Evolutionary conservation across 2,888 invertebrate species (phyloP), one percentile per base, ranked within the genome.

Genomic region (Ernsta delagoae): DNA sequence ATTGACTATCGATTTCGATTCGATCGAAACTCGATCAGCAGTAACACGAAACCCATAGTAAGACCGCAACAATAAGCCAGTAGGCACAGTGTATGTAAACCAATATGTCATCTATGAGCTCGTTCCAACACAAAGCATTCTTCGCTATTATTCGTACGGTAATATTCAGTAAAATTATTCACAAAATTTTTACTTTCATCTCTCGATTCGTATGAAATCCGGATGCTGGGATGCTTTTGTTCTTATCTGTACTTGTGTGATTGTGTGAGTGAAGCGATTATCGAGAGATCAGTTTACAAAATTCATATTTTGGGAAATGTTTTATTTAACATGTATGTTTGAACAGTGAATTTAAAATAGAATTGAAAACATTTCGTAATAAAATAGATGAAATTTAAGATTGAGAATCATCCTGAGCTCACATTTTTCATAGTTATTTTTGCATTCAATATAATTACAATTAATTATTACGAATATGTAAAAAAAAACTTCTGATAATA

Each of bases 111-210:
- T 85, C 75, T 76, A 76, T 74, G 79, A 71, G 77, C 72, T 77
- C 74, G 74, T 75, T 74, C 70, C 71, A 69, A 83, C 87, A 89
- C 69, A 89, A 90, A 82, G 89, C 87, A 90, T 90, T 88, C 89
- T 83, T 84, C 74, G 70, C 79, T 80, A 84, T 85, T 83, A 84
- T 83, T 75, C 78, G 79, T 79, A 77, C 82, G 75, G 82, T 84
- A 85, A 87, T 87, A 84, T 85, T 84, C 78, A 79, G 74, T 72
- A 76, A 79, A 86, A 87, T 83, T 85, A 85, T 86, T 83, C 79
- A 77, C 75, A 74, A 75, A 77, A 80, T 81, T 81, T 78, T 81
- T 79, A 71, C 75, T 71, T 75, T 74, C 70, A 73, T 73, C 72
- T 73, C 65, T 70, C 66, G 67, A 71, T 65, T 54, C 66, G 60